Percentiles rank a stretch among this genome's conserved stretches.
Conservation (phyloP, 1,140 invertebrate genomes). For the Bombus turneri region DNA sequence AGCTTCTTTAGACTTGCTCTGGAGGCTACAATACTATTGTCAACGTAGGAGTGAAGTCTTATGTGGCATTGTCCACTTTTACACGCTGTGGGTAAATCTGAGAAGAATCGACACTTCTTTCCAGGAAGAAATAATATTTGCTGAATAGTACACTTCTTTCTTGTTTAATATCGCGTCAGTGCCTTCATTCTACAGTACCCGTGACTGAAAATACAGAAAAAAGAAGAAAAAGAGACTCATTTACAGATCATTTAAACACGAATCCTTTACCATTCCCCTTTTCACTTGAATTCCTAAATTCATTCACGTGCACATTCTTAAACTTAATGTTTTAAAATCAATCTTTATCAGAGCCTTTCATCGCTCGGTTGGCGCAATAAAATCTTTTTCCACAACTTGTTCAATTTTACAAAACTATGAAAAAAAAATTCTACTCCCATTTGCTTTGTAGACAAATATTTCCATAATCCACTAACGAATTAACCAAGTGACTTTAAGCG, state of each 20-base stretch:
- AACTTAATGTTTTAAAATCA: too few relatives aligned
- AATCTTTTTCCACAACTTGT: too few relatives aligned
- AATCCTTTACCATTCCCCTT: too few relatives aligned
- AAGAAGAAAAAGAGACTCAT: too few relatives aligned
- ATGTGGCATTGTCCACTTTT: constrained; percentile 10
- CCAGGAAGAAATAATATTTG: background rate
- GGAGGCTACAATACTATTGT: constrained; percentile 2
- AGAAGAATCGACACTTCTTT: background rate
- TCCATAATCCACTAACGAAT: background rate
- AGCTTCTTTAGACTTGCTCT: constrained; percentile 11
- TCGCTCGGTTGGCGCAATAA: too few relatives aligned
- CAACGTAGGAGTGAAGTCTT: background rate
- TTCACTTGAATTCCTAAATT: too few relatives aligned
- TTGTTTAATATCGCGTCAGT: background rate
- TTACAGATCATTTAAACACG: too few relatives aligned
- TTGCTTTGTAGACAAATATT: background rate
- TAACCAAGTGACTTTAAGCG: background rate
- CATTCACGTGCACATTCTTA: too few relatives aligned
- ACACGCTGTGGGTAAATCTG: background rate
- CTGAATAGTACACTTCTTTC: background rate
- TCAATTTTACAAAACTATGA: background rate
- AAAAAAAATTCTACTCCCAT: background rate
- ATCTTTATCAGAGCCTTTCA: too few relatives aligned
- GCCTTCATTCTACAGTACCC: too few relatives aligned
- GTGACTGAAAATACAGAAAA: too few relatives aligned